Conservation (phyloP, 1,140 invertebrate species). For the Drosophila tsacasi region DNA sequence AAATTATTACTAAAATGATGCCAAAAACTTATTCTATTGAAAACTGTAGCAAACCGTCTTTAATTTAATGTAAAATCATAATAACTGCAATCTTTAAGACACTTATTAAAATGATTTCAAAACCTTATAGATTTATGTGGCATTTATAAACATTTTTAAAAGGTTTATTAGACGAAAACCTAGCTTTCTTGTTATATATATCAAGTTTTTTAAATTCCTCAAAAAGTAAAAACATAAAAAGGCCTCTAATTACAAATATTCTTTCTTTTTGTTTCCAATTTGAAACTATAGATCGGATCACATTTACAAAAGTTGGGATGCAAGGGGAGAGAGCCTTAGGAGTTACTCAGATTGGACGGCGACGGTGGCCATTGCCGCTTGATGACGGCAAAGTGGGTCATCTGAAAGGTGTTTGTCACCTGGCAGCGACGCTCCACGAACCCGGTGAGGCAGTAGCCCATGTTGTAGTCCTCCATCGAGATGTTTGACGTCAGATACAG, state of each 20-base stretch:
- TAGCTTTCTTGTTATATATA: neutral
- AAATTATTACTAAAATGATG: no score
- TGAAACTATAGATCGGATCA: slow-evolving; percentile 49
- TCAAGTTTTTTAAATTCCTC: neutral
- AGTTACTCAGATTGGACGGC: slow-evolving; percentile 69
- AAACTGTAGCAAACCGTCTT: no score
- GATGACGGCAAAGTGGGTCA: slow-evolving; percentile 94
- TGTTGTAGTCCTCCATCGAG: slow-evolving; percentile 92
- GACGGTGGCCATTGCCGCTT: slow-evolving; percentile 86
- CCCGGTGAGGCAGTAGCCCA: slow-evolving; percentile 95
- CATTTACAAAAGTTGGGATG: slow-evolving; percentile 51
- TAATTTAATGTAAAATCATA: neutral
- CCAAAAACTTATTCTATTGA: no score
- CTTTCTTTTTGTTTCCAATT: slow-evolving; percentile 9
- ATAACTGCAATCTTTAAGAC: no score
- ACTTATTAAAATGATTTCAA: neutral
- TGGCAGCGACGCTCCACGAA: slow-evolving; percentile 92
- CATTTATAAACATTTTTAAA: neutral
- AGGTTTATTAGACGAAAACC: neutral
- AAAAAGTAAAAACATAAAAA: neutral
- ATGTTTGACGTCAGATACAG: slow-evolving; percentile 84
- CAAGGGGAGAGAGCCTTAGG: slow-evolving; percentile 48
- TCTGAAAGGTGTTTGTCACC: slow-evolving; percentile 91
- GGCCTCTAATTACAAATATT: neutral
- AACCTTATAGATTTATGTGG: neutral